Base-by-base conservation (phyloP, 2,113 vertebrate species). In the Octodon degus region DNA sequence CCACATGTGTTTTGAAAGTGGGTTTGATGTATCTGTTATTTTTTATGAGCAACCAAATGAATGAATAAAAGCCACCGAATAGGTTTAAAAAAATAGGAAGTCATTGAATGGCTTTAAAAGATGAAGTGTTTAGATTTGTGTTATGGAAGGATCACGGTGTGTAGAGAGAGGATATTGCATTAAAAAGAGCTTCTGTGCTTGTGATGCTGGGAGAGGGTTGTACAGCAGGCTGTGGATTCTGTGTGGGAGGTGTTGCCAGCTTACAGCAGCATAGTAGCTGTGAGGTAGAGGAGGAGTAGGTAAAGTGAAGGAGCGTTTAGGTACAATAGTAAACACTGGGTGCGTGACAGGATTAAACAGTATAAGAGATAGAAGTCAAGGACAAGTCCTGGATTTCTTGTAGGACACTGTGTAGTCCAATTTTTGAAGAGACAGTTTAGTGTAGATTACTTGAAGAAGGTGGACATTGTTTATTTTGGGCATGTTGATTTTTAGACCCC, bases 21-120 rank as follows among this genome's bases (percentile, higher is more conserved):
- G 5, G 6, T 86, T 89, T 91, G 24, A 70, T 85, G 22, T 89
- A 43, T 82, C 6, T 83, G 0, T 87, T 58, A 65, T 17, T 16
- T 86, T n/a, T 70, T 50, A 32, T 19, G 3, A 62, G 24, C 43
- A 55, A 27, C 12, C 27, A 80, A 50, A 25, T 53, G 32, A 80
- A 50, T 89, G 50, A 92, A 20, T 76, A 68, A 93, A 20, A 70
- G 3, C 30, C 19, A 74, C 2, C 77, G 25, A 80, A 87, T 95
- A 24, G 43, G 65, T 92, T 86, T 85, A 63, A 94, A 81, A 81
- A 84, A 80, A 6, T 27, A 14, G 34, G 24, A 94, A 94, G 62
- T 22, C 27, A 40, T 20, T 87, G 40, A 67, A 34, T 70, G 55
- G 20, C 7, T 83, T 89, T 79, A 77, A 65, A 81, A 20, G 30